These are phyloP conservation scores for Tetrax tetrax DNA, from an alignment of 2,113 vertebrate genomes.

Conservation along the genomic window DNA sequence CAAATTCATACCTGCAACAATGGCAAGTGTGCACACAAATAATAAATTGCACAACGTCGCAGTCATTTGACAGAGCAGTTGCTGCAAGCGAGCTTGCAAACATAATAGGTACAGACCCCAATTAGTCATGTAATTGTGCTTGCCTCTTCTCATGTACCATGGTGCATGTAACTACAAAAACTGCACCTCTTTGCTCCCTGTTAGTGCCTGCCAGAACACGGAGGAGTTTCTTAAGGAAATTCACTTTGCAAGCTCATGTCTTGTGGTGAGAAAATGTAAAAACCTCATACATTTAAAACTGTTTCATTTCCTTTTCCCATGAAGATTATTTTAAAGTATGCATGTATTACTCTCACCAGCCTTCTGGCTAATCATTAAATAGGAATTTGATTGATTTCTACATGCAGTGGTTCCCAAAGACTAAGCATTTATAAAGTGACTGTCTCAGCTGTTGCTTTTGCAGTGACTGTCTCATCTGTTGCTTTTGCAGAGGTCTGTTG, in stretches of 20 bases:
- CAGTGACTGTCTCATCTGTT: neutral
- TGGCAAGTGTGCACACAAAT: neutral
- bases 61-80: neutral
- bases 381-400: neutral
- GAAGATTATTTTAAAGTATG: neutral
- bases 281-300: neutral
- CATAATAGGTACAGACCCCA: neutral
- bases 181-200: accelerated
- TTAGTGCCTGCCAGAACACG: neutral
- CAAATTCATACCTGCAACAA: neutral
- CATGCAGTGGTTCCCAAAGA: neutral
- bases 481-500: neutral
- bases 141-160: neutral
- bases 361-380: neutral
- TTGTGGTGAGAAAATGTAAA: neutral
- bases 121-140: neutral
- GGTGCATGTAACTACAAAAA: neutral
- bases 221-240: neutral
- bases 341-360: neutral
- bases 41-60: accelerated
- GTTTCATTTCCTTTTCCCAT: neutral
- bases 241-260: neutral
- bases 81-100: neutral
- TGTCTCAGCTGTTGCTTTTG: neutral
- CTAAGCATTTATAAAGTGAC: neutral